Conservation (phyloP, 2,113 vertebrate genomes). For the Sterrhoptilus dennistouni region DNA sequence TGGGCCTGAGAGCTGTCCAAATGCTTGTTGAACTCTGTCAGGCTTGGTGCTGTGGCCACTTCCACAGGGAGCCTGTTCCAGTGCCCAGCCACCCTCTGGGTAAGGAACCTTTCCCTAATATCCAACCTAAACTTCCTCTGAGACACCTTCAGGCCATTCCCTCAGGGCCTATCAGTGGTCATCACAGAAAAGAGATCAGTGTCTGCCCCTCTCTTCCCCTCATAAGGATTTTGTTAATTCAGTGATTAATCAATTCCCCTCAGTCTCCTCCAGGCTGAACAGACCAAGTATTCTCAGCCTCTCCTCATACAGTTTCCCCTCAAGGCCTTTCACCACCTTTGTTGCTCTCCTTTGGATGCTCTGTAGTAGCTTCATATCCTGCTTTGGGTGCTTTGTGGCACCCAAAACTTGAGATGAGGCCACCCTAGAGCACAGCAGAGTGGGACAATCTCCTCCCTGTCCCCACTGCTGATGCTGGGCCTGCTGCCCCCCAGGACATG, state of each 20-base stretch:
- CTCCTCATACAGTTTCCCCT: neutral
- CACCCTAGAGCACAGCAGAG: rapidly evolving
- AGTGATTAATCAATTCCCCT: neutral
- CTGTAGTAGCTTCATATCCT: neutral
- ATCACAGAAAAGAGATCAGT: neutral
- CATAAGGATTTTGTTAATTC: rapidly evolving
- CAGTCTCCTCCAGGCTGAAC: neutral
- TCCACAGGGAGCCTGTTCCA: neutral
- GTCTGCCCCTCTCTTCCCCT: neutral
- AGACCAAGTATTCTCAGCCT: neutral
- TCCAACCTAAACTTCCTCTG: neutral
- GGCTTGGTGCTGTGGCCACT: neutral
- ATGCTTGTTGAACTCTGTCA: neutral
- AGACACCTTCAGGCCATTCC: neutral
- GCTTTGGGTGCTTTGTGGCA: neutral
- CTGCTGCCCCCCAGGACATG: rapidly evolving
- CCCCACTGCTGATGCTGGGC: rapidly evolving
- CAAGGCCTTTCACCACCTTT: neutral
- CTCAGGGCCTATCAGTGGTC: neutral
- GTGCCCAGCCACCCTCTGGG: neutral
- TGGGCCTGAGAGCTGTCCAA: neutral
- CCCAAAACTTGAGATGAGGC: neutral
- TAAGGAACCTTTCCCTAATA: neutral
- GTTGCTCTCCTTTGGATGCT: neutral
- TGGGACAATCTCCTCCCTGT: neutral